Percentiles rank a stretch among this genome's conserved stretches.
phyloP scores from a whole-genome alignment of 2,888 invertebrate species.

The Agriopis aurantiaria region DNA sequence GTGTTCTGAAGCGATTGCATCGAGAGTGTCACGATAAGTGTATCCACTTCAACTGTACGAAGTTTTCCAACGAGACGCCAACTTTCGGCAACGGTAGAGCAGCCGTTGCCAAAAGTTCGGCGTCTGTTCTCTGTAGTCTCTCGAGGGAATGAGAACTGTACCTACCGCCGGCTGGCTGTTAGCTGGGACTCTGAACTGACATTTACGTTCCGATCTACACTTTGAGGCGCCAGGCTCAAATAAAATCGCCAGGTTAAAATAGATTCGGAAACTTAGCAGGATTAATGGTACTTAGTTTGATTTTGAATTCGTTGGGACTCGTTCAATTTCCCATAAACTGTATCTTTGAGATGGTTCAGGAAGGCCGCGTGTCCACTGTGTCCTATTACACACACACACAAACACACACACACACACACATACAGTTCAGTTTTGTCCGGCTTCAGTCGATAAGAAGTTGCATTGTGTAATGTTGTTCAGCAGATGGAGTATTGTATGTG shows the following conservation, averaged over 20 bases:
- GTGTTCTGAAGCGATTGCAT: neutral
- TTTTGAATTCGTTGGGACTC: too few relatives aligned
- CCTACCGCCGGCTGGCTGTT: constrained; percentile 15
- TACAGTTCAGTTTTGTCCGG: neutral
- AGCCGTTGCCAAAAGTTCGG: too few relatives aligned
- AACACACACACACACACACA: too few relatives aligned
- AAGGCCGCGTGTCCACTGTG: too few relatives aligned
- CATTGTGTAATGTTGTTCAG: neutral
- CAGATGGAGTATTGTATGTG: neutral
- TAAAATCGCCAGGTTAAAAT: constrained; percentile 11
- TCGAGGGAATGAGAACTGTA: constrained; percentile 21
- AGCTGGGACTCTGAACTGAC: constrained; percentile 29
- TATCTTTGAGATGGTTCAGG: neutral
- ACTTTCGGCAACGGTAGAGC: neutral
- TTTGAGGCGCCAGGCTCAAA: neutral
- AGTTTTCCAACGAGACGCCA: constrained; percentile 29
- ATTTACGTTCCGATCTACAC: constrained; percentile 6
- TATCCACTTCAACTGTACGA: constrained; percentile 25
- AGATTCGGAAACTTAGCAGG: constrained; percentile 1
- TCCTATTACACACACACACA: too few relatives aligned
- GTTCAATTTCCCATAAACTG: neutral
- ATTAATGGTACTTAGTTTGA: neutral
- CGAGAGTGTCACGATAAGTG: neutral
- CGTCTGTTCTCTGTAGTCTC: neutral
- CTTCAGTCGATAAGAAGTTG: neutral